Evolutionary conservation across 2,797 vertebrate species (phyloP).

Genomic region (Lithobates pipiens): DNA sequence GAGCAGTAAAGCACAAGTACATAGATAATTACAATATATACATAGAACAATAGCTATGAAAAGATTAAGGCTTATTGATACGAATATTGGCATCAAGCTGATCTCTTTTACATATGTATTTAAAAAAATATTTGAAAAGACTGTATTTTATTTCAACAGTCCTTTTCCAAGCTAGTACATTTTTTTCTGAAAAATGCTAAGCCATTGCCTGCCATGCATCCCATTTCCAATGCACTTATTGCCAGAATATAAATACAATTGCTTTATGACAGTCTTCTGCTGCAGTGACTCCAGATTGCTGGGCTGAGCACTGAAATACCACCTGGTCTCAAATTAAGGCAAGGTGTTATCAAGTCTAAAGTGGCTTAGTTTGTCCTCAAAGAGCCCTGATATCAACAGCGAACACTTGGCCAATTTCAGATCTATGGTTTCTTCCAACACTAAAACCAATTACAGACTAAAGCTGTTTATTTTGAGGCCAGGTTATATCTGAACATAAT

Average conservation of each 20-base stretch:
- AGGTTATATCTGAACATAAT: conserved; percentile 57
- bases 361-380: conserved; percentile 39
- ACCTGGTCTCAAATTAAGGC: conserved; percentile 44
- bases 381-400: conserved; percentile 38
- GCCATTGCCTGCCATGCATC: neutral
- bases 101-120: too few species aligned
- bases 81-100: too few species aligned
- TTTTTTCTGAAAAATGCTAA: too few species aligned
- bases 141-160: too few species aligned
- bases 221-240: neutral
- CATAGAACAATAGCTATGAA: too few species aligned
- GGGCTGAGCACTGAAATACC: neutral
- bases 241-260: neutral
- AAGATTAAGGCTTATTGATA: too few species aligned
- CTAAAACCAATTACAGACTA: conserved; percentile 56
- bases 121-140: too few species aligned
- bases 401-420: conserved; percentile 34
- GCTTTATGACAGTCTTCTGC: conserved; percentile 7
- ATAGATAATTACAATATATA: too few species aligned
- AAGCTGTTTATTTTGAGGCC: conserved; percentile 58
- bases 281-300: neutral
- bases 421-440: conserved; percentile 43
- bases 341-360: conserved; percentile 35
- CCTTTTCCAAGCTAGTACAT: too few species aligned
- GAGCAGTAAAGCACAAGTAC: too few species aligned